Conservation (phyloP, 1,140 invertebrate species). For the Leguminivora glycinivorella region DNA sequence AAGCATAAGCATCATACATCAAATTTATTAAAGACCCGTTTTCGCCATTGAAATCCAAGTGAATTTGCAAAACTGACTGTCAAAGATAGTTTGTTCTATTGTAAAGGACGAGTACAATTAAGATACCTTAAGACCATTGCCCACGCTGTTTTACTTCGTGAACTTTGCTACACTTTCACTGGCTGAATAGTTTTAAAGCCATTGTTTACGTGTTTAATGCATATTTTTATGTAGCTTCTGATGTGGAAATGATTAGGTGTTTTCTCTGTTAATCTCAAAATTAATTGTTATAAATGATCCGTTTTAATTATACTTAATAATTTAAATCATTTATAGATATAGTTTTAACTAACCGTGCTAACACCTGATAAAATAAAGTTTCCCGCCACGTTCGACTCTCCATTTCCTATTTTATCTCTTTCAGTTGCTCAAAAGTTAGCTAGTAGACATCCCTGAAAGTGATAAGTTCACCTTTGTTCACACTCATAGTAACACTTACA, state of each 20-base stretch:
- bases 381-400: too few species aligned
- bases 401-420: too few species aligned
- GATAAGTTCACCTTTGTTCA: too few species aligned
- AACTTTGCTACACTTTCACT: slow-evolving; percentile 51
- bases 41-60: slow-evolving; percentile 1
- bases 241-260: slow-evolving; percentile 46
- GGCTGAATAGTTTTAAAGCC: slow-evolving; percentile 44
- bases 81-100: neutral
- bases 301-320: slow-evolving; percentile 23
- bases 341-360: neutral
- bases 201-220: slow-evolving; percentile 57
- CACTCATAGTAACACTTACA: too few species aligned
- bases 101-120: neutral
- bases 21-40: neutral
- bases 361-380: too few species aligned
- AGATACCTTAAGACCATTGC: neutral
- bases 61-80: slow-evolving; percentile 1
- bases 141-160: slow-evolving; percentile 30
- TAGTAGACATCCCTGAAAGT: too few species aligned
- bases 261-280: slow-evolving; percentile 39
- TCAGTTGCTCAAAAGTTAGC: too few species aligned
- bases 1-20: neutral
- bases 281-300: neutral
- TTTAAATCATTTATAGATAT: neutral
- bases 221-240: slow-evolving; percentile 49